Evolutionary conservation across 2,113 vertebrate genomes (phyloP), one percentile per base, ranked within the genome.

Genomic region (Emydura subglobosa): DNA sequence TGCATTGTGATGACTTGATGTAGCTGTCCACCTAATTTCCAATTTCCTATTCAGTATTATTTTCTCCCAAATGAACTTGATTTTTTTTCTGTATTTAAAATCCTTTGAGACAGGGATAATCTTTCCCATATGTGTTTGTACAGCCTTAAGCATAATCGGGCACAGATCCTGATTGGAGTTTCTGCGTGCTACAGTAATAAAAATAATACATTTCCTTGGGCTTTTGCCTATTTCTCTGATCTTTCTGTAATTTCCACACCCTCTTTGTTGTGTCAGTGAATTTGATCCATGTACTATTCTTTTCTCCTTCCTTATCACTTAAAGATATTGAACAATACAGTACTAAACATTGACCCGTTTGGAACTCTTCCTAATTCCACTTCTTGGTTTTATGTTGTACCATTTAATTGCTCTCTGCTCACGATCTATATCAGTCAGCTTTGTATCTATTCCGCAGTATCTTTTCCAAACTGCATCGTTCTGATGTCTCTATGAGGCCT

Each of bases 121-220:
- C 85, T 87, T 3, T 91, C 72, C 47, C 47, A 13, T 34, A 49
- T 53, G 24, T 11, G n/a, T 1, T 78, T 79, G 49, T 86, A 1
- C 0, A 1, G 81, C 81, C 27, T 0, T 0, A 86, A 72, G 29
- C 5, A 1, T 39, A 51, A 29, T 47, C 47, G 79, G 65, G 72
- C 65, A 25, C 65, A 29, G 89, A 53, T 76, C 49, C 53, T 78
- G 61, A 34, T 19, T 51, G 79, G 29, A 91, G 82, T 82, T 89
- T 76, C 87, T 88, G 7, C 7, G 42, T 89, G 4, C 81, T 84
- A 6, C 42, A 29, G 74, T 78, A 78, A 78, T 78, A 47, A 44
- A 78, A 47, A 78, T 47, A 76, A 76, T 74, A 27, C 11, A 24
- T 47, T 78, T 24, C 25, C 25, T 25, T 24, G 42, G 24, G 42